Base-by-base conservation (phyloP, 1,140 invertebrate species). In the Aphelenchoides fujianensis region DNA sequence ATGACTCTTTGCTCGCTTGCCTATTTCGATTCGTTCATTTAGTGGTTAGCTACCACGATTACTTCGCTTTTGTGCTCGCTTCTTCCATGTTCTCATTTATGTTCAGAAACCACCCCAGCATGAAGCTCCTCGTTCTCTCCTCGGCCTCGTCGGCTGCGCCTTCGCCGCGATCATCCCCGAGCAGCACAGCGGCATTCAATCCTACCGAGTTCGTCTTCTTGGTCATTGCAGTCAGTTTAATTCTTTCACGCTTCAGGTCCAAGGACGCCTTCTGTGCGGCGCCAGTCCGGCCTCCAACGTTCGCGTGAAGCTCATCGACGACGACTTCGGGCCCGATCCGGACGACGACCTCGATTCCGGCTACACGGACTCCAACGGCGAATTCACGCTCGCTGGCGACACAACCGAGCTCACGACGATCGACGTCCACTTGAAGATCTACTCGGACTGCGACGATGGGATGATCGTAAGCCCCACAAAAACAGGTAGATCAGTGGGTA, bases 401-500 rank as follows among this genome's bases (percentile, higher is more conserved):
- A 83, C 81, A 2, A 78, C 71, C 1, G 82, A 83, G 57, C 27
- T 84, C 19, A 83, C 81, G 3, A 84, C 83, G 30, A 83, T 83
- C 63, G 82, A 83, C 55, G 79, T 79, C 27, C 81, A 84, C 61
- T 69, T 83, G 1, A 84, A 84, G 41, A 74, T 83, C 36, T 84
- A 82, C 52, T 76, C 84, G 62, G 81, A 82, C 55, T 84, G 81
- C 61, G 84, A 83, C 69, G 83, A 83, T 66, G 83, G 79, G 48
- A 53, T 79, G 31, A 79, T 75, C 52, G 78, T 82, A 76, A 55
- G 70, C 62, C 52, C 0, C 37, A 12, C 1, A 59, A 16, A n/a
- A 34, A 19, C 57, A 23, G 16, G 12, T 41, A 23, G 41, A 30
- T n/a, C 2, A 35, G 34, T n/a, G 37, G 19, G 23, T 2, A 73